Evolutionary conservation across 2,797 vertebrate species (phyloP), one percentile per base, ranked within the genome.

Genomic region (Bryconaethiops microstoma): DNA sequence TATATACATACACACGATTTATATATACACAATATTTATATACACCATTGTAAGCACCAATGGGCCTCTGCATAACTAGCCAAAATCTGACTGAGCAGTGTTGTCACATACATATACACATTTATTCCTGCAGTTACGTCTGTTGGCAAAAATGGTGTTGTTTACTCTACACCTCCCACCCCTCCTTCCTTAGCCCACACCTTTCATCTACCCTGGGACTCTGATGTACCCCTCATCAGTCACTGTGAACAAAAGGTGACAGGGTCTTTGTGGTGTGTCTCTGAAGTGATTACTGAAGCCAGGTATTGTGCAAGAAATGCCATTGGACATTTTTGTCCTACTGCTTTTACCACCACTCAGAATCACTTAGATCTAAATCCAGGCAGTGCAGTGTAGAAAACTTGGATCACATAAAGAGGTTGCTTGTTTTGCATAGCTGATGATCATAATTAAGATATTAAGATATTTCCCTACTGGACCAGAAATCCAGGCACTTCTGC

Each of bases 241-340:
- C 71, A 83, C 73, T 80, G 71, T 83, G 86, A 77, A 88, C 52
- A 82, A 77, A 82, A 84, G 82, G 82, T 85, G 78, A 88, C 13
- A 79, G 82, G n/a, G 59, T 55, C 60, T 91, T 83, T 86, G 85
- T 87, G 80, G 82, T 85, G 86, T 87, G 80, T 74, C 82, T 84
- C 85, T 79, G 64, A 83, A 68, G 68, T 65, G 86, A 90, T 78
- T 68, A 21, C 78, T 52, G 65, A 40, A 39, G 48, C 42, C 10
- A 4, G 57, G 23, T 12, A 48, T 45, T 29, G 50, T 17, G 12
- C 45, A 70, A 23, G 21, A 78, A 80, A 75, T 57, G 40, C 21
- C 12, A 54, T 21, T n/a, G 67, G 42, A 39, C 9, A 69, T 17
- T 10, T 65, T 17, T 39, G 35, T 40, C 14, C 39, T 12, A 16